These are phyloP conservation scores for Diglossa brunneiventris DNA, from an alignment of 2,113 vertebrate genomes.

Conservation along the genomic window DNA sequence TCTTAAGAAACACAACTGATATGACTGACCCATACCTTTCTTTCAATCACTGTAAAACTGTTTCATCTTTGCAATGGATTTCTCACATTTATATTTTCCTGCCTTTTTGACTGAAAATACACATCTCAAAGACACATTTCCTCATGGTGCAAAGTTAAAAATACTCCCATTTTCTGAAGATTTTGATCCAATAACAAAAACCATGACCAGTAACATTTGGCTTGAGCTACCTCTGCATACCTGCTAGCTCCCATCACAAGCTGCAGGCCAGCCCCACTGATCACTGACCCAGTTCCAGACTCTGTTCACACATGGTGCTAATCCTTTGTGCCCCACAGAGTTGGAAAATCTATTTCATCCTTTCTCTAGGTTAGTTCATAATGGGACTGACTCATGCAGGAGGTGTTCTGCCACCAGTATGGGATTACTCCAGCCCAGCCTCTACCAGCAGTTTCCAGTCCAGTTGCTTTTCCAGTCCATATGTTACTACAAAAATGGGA, in stretches of 20 bases:
- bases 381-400: not conserved
- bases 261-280: not conserved
- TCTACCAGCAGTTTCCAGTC: not conserved
- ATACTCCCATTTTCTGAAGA: not conserved
- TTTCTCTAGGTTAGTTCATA: not conserved
- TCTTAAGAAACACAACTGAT: not conserved
- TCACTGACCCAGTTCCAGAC: not conserved
- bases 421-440: not conserved
- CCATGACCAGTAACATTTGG: not conserved
- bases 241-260: not conserved
- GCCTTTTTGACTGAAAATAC: not conserved
- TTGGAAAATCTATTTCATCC: not conserved
- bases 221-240: not conserved
- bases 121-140: not conserved
- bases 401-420: not conserved
- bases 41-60: not conserved
- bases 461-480: not conserved
- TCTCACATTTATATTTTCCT: not conserved
- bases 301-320: not conserved
- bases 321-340: not conserved
- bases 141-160: not conserved
- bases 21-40: not conserved
- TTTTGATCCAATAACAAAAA: not conserved
- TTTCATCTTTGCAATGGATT: not conserved
- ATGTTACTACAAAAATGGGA: not conserved